Conservation (phyloP, 2,888 invertebrate species). For the Calameuta pallipes region DNA sequence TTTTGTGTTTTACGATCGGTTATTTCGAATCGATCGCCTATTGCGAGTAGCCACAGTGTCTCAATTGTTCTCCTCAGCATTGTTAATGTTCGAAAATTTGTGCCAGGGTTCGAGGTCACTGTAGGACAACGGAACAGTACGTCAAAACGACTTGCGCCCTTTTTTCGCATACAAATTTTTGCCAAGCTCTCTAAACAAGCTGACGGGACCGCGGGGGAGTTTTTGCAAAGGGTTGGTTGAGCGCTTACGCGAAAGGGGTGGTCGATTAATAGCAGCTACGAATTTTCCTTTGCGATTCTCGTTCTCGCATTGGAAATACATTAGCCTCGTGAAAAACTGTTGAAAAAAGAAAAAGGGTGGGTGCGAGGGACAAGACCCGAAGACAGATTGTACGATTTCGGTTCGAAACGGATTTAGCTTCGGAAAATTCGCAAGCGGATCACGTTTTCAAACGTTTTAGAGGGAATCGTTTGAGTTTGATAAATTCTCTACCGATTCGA, state of each 20-base stretch:
- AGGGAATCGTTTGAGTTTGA: constrained; percentile 37
- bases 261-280: constrained; percentile 10
- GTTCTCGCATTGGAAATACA: constrained; percentile 13
- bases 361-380: neutral
- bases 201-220: neutral
- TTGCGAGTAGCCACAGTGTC: too few relatives aligned
- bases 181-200: neutral
- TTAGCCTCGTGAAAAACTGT: constrained; percentile 6
- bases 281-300: constrained; percentile 9
- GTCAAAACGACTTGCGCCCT: neutral
- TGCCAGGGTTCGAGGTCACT: too few relatives aligned
- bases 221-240: neutral
- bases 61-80: too few relatives aligned
- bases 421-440: constrained; percentile 33
- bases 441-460: constrained; percentile 41
- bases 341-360: neutral
- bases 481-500: constrained; percentile 32
- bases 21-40: too few relatives aligned
- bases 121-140: too few relatives aligned
- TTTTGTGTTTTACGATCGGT: neutral
- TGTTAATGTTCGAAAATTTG: too few relatives aligned
- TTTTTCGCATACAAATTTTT: neutral
- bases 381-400: constrained; percentile 18
- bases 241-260: neutral
- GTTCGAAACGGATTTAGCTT: neutral